These are phyloP conservation scores for Pristionchus japonicus DNA, from an alignment of 2,888 invertebrate genomes.

Conservation along the genomic window DNA sequence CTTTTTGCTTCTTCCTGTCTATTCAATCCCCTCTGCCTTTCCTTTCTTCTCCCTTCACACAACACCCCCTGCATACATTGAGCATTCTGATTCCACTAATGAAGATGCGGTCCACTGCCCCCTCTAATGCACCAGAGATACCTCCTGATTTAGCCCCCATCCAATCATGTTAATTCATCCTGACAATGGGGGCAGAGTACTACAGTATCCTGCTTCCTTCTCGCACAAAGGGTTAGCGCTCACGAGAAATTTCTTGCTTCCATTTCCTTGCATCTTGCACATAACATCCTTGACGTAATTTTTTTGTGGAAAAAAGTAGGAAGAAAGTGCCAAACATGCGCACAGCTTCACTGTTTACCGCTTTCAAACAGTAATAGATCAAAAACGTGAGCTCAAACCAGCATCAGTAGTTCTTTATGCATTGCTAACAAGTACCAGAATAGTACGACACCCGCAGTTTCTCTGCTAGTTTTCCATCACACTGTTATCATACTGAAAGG, in stretches of 20 bases:
- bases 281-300: background rate
- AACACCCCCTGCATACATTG: background rate
- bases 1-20: background rate
- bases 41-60: slow-evolving; percentile 29
- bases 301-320: background rate
- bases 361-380: background rate
- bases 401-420: background rate
- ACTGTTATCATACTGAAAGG: background rate
- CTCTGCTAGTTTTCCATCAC: background rate
- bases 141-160: slow-evolving; percentile 14
- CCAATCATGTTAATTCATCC: slow-evolving; percentile 1
- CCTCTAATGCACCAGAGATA: background rate
- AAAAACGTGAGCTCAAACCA: background rate
- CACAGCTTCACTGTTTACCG: background rate
- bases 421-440: background rate
- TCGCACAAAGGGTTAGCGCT: background rate
- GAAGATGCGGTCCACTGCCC: background rate
- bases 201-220: background rate
- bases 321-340: background rate
- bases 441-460: background rate
- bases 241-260: background rate
- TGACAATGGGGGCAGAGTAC: background rate
- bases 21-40: slow-evolving; percentile 10
- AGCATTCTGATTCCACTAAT: slow-evolving; percentile 33
- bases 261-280: too few relatives aligned